Percentiles rank a stretch among this genome's conserved stretches.
Conservation (phyloP, 2,888 invertebrate genomes). For the Sarcophaga variegata region DNA sequence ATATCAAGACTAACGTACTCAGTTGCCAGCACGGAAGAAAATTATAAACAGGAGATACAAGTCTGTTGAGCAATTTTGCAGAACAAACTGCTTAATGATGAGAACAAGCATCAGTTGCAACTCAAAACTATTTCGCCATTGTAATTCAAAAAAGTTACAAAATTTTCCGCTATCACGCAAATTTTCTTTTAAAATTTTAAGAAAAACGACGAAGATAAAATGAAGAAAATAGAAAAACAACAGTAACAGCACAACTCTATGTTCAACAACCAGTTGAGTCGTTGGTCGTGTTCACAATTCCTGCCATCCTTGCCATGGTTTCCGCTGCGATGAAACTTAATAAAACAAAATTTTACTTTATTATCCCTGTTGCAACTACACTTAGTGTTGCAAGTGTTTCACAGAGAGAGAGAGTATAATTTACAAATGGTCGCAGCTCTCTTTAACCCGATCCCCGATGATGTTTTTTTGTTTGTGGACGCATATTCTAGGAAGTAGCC, state of each 20-base stretch:
- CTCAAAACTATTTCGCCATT: too few relatives aligned
- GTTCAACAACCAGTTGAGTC: slow-evolving; percentile 22
- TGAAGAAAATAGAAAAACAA: neutral
- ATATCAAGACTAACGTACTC: too few relatives aligned
- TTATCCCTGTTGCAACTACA: neutral
- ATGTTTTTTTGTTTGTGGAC: neutral
- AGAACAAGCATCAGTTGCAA: too few relatives aligned
- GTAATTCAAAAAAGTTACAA: too few relatives aligned
- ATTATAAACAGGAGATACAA: too few relatives aligned
- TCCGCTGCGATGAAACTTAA: neutral
- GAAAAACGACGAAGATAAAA: slow-evolving; percentile 2
- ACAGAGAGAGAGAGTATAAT: neutral
- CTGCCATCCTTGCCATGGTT: neutral
- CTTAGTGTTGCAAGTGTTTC: neutral
- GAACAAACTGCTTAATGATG: too few relatives aligned
- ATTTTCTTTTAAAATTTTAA: neutral
- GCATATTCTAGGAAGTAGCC: neutral
- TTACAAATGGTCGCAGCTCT: slow-evolving; percentile 14
- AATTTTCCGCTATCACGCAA: too few relatives aligned
- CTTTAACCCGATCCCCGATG: neutral
- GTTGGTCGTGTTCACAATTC: neutral
- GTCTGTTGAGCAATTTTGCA: too few relatives aligned
- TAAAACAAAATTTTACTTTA: slow-evolving; percentile 15
- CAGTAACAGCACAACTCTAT: neutral
- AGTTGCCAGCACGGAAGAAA: too few relatives aligned